A percentile compares a stretch with the other conserved stretches of the same genome.
Evolutionary conservation across 1,140 invertebrate species (phyloP).

Genomic region (Hestina assimilis): DNA sequence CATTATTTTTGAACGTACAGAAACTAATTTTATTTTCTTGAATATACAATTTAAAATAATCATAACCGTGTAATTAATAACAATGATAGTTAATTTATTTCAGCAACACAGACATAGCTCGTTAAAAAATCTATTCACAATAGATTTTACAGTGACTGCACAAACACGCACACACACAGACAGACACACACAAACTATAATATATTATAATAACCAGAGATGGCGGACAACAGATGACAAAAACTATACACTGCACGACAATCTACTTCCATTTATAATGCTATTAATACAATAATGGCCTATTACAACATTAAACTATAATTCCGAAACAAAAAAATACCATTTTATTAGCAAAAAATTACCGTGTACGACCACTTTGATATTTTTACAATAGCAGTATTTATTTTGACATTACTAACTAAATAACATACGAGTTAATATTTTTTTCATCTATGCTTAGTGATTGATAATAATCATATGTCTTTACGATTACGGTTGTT

Average conservation of each 20-base stretch:
- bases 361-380: constrained; percentile 19
- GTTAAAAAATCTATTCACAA: constrained; percentile 1
- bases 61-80: too few species aligned
- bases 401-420: constrained; percentile 60
- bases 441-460: not conserved
- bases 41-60: too few species aligned
- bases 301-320: constrained; percentile 51
- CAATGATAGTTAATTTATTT: too few species aligned
- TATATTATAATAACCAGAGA: not conserved
- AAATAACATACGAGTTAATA: not conserved
- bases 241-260: constrained; percentile 38
- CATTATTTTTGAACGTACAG: too few species aligned
- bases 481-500: not conserved
- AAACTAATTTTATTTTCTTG: too few species aligned
- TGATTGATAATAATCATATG: not conserved
- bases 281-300: constrained; percentile 68
- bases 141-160: not conserved
- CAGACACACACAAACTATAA: not conserved
- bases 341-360: constrained; percentile 56
- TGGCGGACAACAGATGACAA: constrained; percentile 2
- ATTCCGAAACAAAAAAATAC: constrained; percentile 62
- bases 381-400: constrained; percentile 51
- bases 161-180: not conserved
- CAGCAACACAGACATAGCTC: too few species aligned
- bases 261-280: constrained; percentile 65